Evolutionary conservation across 2,113 vertebrate genomes (phyloP).

Genomic region (Natator depressus): DNA sequence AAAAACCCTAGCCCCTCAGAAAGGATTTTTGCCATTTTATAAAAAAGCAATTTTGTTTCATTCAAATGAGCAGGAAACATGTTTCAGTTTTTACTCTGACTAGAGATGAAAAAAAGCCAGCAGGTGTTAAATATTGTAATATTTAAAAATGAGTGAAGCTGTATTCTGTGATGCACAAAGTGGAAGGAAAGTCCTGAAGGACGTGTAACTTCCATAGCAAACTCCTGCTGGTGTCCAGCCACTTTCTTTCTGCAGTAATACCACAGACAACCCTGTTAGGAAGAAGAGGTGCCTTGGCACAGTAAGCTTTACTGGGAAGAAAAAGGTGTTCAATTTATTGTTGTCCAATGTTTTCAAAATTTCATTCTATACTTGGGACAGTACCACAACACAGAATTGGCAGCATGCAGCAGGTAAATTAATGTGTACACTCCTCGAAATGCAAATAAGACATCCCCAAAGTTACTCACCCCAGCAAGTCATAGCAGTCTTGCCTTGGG

Average conservation of each 20-base stretch:
- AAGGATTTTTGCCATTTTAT: neutral
- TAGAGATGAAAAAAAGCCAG: neutral
- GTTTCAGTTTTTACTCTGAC: neutral
- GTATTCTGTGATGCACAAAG: neutral
- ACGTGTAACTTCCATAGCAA: neutral
- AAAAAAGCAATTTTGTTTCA: neutral
- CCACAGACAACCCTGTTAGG: accelerated
- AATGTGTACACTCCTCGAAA: neutral
- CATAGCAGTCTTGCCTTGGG: neutral
- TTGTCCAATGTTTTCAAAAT: neutral
- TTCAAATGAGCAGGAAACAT: accelerated
- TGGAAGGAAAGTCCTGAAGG: neutral
- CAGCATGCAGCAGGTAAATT: neutral
- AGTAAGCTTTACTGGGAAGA: neutral
- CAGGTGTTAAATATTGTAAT: neutral
- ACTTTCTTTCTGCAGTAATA: accelerated
- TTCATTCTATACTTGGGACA: neutral
- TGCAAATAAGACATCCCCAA: neutral
- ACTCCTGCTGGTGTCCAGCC: neutral
- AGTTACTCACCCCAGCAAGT: accelerated
- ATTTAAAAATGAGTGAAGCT: neutral
- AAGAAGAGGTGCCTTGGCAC: neutral
- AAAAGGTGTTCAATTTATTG: neutral
- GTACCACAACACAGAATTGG: neutral
- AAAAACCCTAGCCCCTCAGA: neutral